Base-by-base conservation (phyloP, 2,113 vertebrate genomes). In the Nothocercus nigrocapillus region DNA sequence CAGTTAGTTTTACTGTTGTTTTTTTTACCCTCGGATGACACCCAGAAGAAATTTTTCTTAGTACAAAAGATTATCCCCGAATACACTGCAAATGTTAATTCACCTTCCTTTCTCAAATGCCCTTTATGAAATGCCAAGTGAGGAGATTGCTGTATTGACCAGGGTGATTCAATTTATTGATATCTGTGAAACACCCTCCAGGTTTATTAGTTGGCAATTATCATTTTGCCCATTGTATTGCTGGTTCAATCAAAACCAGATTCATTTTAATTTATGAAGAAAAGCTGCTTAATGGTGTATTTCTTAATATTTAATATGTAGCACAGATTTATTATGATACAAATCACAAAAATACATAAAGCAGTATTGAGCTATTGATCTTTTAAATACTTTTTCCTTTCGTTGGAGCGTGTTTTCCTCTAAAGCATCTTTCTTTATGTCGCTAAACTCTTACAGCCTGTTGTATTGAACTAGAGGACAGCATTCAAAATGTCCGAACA, bases 1-100 rank as follows among this genome's bases (percentile, higher is more conserved):
- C 68, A 63, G 66, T 53, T n/a, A 70, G 44, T 70, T 96, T 94
- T 91, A 54, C 88, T 88, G 87, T 73, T 90, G 51, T 86, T 18
- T 21, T 49, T 49, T 73, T 94, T 72, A 61, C 47, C 53, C 63
- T 63, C 27, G 54, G 47, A 32, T 80, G 49, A 22, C 7, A 61
- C 17, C 21, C n/a, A n/a, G 16, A 38, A 62, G 53, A 69, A 89
- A 49, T 25, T 56, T 79, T n/a, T 58, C 34, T 24, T 68, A 79
- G 34, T 49, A 40, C 72, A 93, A 91, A 54, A 82, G 70, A 89
- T 89, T 70, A 93, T 90, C 88, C 70, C 19, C 54, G 59, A 67
- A 61, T 42, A 80, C 66, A 38, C 32, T 32, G 40, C 51, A 81
- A 64, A 87, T 61, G 36, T 80, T 73, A 88, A 83, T 93, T 85